Conservation (phyloP, 2,797 vertebrate genomes). For the Eidolon dupreanum region DNA sequence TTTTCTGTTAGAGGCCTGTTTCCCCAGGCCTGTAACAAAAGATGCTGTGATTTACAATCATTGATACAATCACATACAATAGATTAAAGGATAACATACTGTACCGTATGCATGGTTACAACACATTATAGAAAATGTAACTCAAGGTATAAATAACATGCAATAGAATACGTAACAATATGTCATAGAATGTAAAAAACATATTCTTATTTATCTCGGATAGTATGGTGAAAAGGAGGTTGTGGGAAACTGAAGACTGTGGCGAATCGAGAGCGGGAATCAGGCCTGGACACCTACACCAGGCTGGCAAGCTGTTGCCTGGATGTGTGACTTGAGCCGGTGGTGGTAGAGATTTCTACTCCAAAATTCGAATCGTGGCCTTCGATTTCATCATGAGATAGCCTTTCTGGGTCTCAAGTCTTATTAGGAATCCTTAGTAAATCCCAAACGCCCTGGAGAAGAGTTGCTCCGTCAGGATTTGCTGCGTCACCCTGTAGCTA, state of each 20-base stretch:
- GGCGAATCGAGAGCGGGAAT: background rate
- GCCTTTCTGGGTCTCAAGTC: background rate
- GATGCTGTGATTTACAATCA: background rate
- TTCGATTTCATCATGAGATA: background rate
- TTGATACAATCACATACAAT: background rate
- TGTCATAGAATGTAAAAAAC: background rate
- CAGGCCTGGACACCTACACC: background rate
- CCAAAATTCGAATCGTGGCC: background rate
- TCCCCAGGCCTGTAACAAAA: background rate
- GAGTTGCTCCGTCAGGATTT: background rate
- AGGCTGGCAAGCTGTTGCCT: background rate
- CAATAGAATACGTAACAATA: background rate
- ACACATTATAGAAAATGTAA: background rate
- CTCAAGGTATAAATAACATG: background rate
- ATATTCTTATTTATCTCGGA: background rate
- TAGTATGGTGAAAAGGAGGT: background rate
- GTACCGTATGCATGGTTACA: background rate
- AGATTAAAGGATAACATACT: background rate
- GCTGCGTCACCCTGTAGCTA: background rate
- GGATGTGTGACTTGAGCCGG: background rate
- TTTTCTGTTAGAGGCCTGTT: background rate
- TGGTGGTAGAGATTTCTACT: background rate
- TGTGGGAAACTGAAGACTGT: background rate
- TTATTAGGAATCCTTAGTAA: background rate
- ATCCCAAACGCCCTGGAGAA: background rate